These are phyloP conservation scores for Helarctos malayanus DNA, from an alignment of 2,797 vertebrate genomes.

Conservation along the genomic window DNA sequence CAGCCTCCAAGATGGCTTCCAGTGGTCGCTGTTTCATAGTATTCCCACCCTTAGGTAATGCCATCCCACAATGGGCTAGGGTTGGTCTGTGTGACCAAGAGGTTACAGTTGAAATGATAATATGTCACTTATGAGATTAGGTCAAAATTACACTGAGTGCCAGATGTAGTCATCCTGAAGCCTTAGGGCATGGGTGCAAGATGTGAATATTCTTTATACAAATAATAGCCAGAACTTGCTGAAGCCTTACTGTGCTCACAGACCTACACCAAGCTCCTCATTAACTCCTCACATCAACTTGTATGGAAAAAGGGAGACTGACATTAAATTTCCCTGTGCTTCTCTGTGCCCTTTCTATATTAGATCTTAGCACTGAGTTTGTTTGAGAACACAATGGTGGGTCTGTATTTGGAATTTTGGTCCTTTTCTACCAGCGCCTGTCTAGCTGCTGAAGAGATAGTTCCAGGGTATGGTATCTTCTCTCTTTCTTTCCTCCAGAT, in stretches of 20 bases:
- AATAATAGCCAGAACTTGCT: neutral
- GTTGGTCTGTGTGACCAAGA: neutral
- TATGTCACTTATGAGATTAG: neutral
- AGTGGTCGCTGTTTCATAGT: neutral
- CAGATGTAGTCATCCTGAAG: neutral
- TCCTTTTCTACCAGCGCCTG: neutral
- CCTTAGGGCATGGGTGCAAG: neutral
- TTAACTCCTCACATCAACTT: neutral
- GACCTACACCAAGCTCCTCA: neutral
- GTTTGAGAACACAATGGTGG: neutral
- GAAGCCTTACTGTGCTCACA: neutral
- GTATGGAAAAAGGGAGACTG: neutral
- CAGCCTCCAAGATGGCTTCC: neutral
- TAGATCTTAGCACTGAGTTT: neutral
- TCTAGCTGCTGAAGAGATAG: neutral
- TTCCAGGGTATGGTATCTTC: neutral
- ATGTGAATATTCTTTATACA: neutral
- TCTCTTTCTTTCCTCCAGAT: neutral
- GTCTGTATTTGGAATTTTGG: neutral
- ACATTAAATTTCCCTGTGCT: neutral
- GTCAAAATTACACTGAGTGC: neutral
- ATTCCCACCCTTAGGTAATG: neutral
- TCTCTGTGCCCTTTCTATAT: neutral
- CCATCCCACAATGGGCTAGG: neutral
- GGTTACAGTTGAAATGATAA: neutral